A percentile compares a stretch with the other conserved stretches of the same genome.
Evolutionary conservation across 64 coral and sea anemone species (phyloP).

Genomic region (Stichodactyla helianthus): DNA sequence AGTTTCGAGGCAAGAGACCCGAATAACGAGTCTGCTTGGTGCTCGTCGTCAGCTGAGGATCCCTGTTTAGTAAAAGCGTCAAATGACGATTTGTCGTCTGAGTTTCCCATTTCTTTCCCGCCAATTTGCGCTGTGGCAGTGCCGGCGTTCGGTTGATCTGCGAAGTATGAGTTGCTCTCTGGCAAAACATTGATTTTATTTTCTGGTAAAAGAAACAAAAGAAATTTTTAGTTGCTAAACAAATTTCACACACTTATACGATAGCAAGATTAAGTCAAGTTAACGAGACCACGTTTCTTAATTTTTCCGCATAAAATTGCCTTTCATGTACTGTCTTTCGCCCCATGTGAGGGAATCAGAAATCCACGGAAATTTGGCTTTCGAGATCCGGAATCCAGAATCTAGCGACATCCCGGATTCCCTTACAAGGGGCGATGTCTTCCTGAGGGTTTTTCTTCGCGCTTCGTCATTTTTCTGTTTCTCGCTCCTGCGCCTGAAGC

Average conservation of each 20-base stretch:
- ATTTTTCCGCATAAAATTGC: too few species aligned
- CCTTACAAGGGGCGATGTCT: too few species aligned
- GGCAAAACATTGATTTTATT: constrained; percentile 16
- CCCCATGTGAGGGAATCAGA: too few species aligned
- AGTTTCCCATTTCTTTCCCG: not conserved
- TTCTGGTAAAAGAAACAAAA: not conserved
- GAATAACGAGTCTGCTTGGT: not conserved
- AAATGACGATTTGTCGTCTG: not conserved
- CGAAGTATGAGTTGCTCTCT: constrained; percentile 10
- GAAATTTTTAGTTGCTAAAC: not conserved
- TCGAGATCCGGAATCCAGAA: too few species aligned
- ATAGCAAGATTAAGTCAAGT: not conserved
- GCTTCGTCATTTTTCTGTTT: too few species aligned
- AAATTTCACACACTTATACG: too few species aligned
- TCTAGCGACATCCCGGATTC: too few species aligned
- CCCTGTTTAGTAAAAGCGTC: not conserved
- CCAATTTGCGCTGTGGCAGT: constrained; percentile 6
- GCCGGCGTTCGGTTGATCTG: not conserved
- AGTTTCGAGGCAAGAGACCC: not conserved
- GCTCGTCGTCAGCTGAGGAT: not conserved
- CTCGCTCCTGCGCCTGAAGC: too few species aligned
- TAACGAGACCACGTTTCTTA: not conserved
- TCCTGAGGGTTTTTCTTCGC: too few species aligned
- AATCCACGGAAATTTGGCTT: too few species aligned
- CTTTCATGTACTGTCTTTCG: too few species aligned